Evolutionary conservation across 2,113 vertebrate species (phyloP).

Genomic region (Micromys minutus): DNA sequence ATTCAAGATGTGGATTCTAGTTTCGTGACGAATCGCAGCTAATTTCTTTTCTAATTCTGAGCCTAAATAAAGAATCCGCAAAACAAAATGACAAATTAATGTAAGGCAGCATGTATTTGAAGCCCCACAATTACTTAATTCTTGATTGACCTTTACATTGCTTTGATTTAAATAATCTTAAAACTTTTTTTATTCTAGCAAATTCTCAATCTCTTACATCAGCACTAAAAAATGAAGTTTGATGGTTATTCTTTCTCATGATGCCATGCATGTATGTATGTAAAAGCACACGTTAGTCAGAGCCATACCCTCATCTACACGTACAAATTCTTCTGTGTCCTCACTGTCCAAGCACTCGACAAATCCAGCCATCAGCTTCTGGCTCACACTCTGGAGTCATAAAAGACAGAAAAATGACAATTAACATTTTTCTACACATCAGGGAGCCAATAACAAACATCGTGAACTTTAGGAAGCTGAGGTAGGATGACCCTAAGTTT

Average conservation of each 20-base stretch:
- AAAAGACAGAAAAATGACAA: slow-evolving; percentile 35
- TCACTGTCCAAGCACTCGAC: slow-evolving; percentile 98
- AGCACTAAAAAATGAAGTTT: not conserved
- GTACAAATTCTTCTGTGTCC: slow-evolving; percentile 93
- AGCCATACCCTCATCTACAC: slow-evolving; percentile 89
- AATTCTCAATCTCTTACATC: slow-evolving; percentile 1
- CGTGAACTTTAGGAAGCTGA: not conserved
- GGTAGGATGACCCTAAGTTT: not conserved
- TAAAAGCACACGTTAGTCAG: slow-evolving; percentile 40
- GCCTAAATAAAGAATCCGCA: slow-evolving; percentile 72
- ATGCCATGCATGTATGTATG: not conserved
- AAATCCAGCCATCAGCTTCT: slow-evolving; percentile 98
- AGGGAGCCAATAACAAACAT: not conserved
- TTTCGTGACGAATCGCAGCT: slow-evolving; percentile 92
- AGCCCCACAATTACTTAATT: not conserved
- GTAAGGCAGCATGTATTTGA: slow-evolving; percentile 27
- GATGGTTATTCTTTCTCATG: not conserved
- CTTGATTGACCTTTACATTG: not conserved
- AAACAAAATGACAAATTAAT: not conserved
- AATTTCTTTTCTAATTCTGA: slow-evolving; percentile 88
- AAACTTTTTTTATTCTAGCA: slow-evolving; percentile 6
- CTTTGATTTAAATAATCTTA: slow-evolving; percentile 10
- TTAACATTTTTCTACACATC: slow-evolving; percentile 29
- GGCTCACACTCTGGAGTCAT: slow-evolving; percentile 89
- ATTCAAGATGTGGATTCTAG: slow-evolving; percentile 96